Evolutionary conservation across 2,113 vertebrate genomes (phyloP).

Genomic region (Oreocharis arfaki): DNA sequence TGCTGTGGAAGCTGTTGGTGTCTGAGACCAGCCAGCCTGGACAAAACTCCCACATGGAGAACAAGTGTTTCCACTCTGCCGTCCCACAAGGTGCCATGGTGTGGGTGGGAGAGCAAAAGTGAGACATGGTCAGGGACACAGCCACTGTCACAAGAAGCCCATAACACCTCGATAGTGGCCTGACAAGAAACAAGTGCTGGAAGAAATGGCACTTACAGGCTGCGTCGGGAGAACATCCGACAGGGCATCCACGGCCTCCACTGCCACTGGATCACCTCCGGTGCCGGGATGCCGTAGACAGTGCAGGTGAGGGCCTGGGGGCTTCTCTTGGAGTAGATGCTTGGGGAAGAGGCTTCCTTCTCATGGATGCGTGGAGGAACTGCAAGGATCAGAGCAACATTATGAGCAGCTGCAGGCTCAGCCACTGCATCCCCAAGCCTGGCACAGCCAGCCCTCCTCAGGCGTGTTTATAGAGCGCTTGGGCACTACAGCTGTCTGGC

Average conservation of each 20-base stretch:
- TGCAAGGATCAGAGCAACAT: constrained; percentile 54
- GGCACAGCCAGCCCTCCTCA: background rate
- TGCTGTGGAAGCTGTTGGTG: background rate
- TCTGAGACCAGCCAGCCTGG: background rate
- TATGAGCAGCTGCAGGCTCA: background rate
- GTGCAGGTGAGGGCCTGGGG: constrained; percentile 92
- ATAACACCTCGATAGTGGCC: rapidly evolving
- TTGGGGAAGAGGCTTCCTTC: constrained; percentile 89
- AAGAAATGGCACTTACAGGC: constrained; percentile 76
- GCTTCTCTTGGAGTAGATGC: constrained; percentile 87
- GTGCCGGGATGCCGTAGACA: constrained; percentile 82
- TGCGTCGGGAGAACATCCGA: constrained; percentile 78
- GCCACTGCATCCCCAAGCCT: background rate
- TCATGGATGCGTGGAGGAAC: constrained; percentile 92
- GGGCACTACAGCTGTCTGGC: background rate
- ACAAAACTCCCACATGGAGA: background rate
- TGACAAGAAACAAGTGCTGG: background rate
- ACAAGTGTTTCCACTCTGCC: background rate
- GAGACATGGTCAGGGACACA: rapidly evolving
- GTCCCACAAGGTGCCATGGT: background rate
- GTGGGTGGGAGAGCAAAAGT: background rate
- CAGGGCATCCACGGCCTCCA: constrained; percentile 95
- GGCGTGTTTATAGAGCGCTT: rapidly evolving
- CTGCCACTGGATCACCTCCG: constrained; percentile 84
- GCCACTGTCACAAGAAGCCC: background rate